Conservation (phyloP, 2,113 vertebrate species). For the Ceyx cyanopectus region DNA sequence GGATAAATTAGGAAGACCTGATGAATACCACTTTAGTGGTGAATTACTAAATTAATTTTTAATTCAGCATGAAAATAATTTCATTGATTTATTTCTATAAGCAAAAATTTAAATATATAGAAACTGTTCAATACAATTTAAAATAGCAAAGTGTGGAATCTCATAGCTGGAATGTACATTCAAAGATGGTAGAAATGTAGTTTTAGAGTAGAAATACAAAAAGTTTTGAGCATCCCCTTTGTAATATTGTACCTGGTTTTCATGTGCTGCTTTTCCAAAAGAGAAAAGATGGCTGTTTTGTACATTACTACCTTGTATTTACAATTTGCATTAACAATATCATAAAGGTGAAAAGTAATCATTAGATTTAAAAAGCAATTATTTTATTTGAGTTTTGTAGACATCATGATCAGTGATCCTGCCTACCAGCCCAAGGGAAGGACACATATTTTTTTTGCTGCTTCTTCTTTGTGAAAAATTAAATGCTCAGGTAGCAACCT, state of each 20-base stretch:
- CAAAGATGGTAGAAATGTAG: background rate
- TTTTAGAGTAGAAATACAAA: background rate
- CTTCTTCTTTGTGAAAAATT: background rate
- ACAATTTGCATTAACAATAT: background rate
- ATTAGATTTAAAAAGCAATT: background rate
- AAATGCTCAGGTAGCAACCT: background rate
- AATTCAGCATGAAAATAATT: background rate
- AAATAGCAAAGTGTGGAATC: background rate
- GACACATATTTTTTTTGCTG: background rate
- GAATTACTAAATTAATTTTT: background rate
- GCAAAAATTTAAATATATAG: background rate
- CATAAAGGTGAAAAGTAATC: background rate
- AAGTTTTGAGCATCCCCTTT: background rate
- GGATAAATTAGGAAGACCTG: background rate
- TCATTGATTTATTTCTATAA: background rate
- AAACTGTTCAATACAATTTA: background rate
- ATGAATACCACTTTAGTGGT: background rate
- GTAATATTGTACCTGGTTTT: background rate
- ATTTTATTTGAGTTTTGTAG: background rate
- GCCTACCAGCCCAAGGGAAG: background rate
- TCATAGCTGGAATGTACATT: background rate
- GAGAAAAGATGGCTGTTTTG: background rate
- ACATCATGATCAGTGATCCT: background rate
- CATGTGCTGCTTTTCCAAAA: background rate
- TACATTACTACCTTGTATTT: background rate